Base-by-base conservation (phyloP, 2,888 invertebrate genomes). In the Apeira syringaria region DNA sequence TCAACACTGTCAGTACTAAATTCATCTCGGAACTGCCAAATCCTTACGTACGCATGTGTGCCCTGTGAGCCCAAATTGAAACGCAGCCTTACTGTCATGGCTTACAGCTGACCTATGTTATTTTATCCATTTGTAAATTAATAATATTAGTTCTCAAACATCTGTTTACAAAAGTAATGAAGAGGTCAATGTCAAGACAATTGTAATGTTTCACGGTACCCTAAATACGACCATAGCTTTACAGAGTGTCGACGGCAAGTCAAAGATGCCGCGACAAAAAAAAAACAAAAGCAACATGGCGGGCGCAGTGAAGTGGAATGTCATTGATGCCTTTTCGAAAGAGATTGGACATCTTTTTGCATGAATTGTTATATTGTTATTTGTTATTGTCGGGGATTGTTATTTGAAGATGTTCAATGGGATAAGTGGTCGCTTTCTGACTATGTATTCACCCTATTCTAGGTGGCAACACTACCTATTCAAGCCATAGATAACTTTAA, bases 261-360 rank as follows among this genome's bases (percentile, higher is more conserved):
- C 24, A 29, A 40, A 53, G 45, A 39, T 25, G 39, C 44, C 51
- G 50, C 44, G 29, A n/a, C n/a, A n/a, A 35, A 37, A 41, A 53
- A 48, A 25, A 50, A 43, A 50, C 49, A 45, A 53, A 47, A 64
- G 68, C 67, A 77, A 76, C 68, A 80, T 76, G 78, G 75, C 72
- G 68, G 53, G 37, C 49, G 53, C 81, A 77, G 63, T 73, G 74
- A 68, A 76, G 78, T 75, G 79, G 74, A 80, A 83, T 67, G 60
- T 70, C 70, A 80, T 83, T 80, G 83, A 82, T 79, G 72, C 69
- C 59, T 61, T 65, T 54, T 58, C 20, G 61, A 66, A 68, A 67
- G 71, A 74, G 38, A 48, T 45, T 74, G 72, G 59, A 53, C 54
- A 68, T 64, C 70, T 71, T 70, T 63, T 73, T 68, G 68, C 69